Evolutionary conservation across 2,888 invertebrate species (phyloP).

Genomic region (Drosophila conformis): DNA sequence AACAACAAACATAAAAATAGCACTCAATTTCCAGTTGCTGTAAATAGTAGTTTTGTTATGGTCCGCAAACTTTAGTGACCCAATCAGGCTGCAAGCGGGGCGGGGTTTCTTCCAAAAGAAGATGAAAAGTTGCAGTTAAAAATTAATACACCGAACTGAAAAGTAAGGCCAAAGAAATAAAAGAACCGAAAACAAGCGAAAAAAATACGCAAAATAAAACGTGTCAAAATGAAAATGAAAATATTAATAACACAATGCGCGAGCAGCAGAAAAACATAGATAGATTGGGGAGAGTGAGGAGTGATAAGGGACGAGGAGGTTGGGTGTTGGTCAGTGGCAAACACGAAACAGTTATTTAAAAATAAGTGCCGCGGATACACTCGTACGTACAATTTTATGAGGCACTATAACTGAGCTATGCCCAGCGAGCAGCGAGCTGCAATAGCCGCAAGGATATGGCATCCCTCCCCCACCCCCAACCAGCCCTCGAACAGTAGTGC

Average conservation of each 20-base stretch:
- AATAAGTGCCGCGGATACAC: conserved; percentile 58
- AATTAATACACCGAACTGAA: conserved; percentile 60
- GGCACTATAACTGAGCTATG: conserved; percentile 68
- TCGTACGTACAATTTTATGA: conserved; percentile 74
- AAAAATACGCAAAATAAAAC: conserved; percentile 55
- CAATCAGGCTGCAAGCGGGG: conserved; percentile 35
- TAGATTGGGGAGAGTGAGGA: neutral
- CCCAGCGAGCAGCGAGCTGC: neutral
- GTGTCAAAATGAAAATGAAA: conserved; percentile 63
- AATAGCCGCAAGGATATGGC: conserved; percentile 41
- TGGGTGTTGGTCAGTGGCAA: conserved; percentile 24
- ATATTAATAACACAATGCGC: conserved; percentile 67
- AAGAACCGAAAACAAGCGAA: conserved; percentile 8
- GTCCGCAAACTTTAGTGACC: conserved; percentile 38
- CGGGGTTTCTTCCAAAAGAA: neutral
- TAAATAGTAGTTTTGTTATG: neutral
- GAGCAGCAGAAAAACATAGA: neutral
- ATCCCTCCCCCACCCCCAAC: neutral
- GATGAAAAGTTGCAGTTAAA: conserved; percentile 31
- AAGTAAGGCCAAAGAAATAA: conserved; percentile 45
- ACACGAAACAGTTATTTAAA: conserved; percentile 73
- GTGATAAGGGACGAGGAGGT: neutral
- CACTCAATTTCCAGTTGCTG: conserved; percentile 2
- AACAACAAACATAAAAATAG: conserved; percentile 17
- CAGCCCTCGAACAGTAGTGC: neutral